phyloP scores from a whole-genome alignment of 2,113 vertebrate genomes.

The Gnathonemus longibarbis region DNA sequence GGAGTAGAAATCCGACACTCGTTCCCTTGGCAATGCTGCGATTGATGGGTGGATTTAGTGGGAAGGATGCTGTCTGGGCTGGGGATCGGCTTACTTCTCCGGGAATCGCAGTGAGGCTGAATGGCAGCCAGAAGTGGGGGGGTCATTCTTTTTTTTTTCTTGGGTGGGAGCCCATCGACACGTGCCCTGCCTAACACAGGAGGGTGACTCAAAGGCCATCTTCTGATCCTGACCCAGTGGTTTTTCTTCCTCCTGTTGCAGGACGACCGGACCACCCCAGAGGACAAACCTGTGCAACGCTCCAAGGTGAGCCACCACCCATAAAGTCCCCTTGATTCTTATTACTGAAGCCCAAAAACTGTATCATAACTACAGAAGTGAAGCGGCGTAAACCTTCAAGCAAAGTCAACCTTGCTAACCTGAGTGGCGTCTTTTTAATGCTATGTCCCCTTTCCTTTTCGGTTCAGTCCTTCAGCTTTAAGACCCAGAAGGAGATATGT shows the following conservation, averaged over 20 bases:
- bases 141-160: neutral
- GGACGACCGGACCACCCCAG: slow-evolving; percentile 58
- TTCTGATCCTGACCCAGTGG: neutral
- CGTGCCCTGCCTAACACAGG: neutral
- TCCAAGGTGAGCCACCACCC: slow-evolving; percentile 53
- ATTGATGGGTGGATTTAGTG: neutral
- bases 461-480: slow-evolving; percentile 86
- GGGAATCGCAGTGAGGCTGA: neutral
- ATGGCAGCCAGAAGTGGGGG: neutral
- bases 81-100: neutral
- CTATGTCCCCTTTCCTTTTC: neutral
- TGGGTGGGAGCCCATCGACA: neutral
- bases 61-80: neutral
- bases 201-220: neutral
- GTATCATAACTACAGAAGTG: neutral
- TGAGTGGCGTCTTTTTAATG: neutral
- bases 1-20: neutral
- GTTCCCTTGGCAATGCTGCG: neutral
- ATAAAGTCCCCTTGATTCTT: neutral
- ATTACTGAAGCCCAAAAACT: neutral
- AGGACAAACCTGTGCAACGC: slow-evolving; percentile 68
- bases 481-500: slow-evolving; percentile 83
- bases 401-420: neutral
- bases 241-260: slow-evolving; percentile 30
- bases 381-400: neutral